Evolutionary conservation across 1,140 invertebrate species (phyloP), one percentile per base, ranked within the genome.

Genomic region (Semibalanus balanoides): DNA sequence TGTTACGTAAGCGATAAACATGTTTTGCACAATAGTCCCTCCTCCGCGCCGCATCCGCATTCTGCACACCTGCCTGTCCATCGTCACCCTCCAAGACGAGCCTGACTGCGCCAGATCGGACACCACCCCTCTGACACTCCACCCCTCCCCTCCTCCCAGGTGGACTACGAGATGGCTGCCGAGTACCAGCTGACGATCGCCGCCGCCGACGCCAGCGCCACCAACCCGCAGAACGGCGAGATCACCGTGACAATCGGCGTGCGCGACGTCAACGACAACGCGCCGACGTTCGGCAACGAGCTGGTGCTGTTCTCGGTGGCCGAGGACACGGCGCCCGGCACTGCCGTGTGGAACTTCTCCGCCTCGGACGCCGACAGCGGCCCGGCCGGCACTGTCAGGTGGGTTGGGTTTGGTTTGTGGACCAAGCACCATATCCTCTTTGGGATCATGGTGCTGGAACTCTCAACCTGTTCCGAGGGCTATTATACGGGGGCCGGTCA

Each of bases 241-340:
- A 92, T 96, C 0, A 91, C 90, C 30, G 91, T 98, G 0, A 90
- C 91, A 81, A 91, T 98, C 69, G 88, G 92, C 80, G 90, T 98
- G 27, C 86, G 90, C 27, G 96, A 99, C 83, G 90, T 92, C 0
- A 99, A 99, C 82, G 96, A 99, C 83, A 95, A 98, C 83, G 83
- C 91, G 0, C 97, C 97, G 0, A 82, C 85, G n/a, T 97, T 95
- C 90, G 83, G 88, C 0, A 90, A 95, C 84, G 92, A 93, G 0
- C 90, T 97, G 51, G 85, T 88, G 0, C 89, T 96, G 73, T 64
- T 64, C 51, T 85, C 88, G 77, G 87, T 97, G 5, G 87, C 89
- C 25, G 96, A 98, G 85, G 88, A 88, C 70, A 87, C 89, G 0
- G 82, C 87, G 19, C 86, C 93, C 9, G 94, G 93, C 7, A 87